These are phyloP conservation scores for Aethes cnicana DNA, from an alignment of 2,888 invertebrate genomes.

Conservation along the genomic window DNA sequence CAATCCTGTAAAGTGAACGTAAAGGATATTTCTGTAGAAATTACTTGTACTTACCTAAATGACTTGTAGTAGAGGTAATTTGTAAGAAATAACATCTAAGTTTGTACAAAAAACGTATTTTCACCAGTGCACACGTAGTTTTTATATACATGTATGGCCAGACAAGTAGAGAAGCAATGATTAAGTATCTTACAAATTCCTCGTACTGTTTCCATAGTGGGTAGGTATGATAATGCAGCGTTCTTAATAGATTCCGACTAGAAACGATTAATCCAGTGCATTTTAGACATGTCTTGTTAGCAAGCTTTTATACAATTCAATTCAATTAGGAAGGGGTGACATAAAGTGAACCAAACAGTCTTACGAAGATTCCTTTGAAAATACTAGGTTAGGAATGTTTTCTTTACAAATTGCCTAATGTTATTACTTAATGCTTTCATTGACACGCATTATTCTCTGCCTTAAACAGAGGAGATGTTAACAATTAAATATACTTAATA, in stretches of 20 bases:
- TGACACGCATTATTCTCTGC: constrained; percentile 37
- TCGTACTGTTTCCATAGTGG: constrained; percentile 20
- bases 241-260: constrained; percentile 12
- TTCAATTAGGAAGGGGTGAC: neutral
- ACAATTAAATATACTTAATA: too few relatives aligned
- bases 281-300: constrained; percentile 19
- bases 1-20: constrained; percentile 17
- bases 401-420: constrained; percentile 33
- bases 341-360: neutral
- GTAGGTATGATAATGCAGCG: constrained; percentile 10
- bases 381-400: constrained; percentile 42
- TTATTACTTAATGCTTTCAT: constrained; percentile 37
- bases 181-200: constrained; percentile 12
- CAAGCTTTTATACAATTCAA: neutral
- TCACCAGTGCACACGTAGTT: constrained; percentile 20
- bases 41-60: constrained; percentile 9
- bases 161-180: constrained; percentile 20
- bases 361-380: constrained; percentile 49
- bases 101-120: constrained; percentile 21
- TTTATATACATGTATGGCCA: constrained; percentile 22
- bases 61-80: constrained; percentile 17
- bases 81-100: constrained; percentile 26
- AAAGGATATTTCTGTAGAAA: constrained; percentile 6
- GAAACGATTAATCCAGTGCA: constrained; percentile 21
- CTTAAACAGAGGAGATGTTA: too few relatives aligned